Conservation (phyloP, 2,113 vertebrate genomes). For the Lucifuga dentata region DNA sequence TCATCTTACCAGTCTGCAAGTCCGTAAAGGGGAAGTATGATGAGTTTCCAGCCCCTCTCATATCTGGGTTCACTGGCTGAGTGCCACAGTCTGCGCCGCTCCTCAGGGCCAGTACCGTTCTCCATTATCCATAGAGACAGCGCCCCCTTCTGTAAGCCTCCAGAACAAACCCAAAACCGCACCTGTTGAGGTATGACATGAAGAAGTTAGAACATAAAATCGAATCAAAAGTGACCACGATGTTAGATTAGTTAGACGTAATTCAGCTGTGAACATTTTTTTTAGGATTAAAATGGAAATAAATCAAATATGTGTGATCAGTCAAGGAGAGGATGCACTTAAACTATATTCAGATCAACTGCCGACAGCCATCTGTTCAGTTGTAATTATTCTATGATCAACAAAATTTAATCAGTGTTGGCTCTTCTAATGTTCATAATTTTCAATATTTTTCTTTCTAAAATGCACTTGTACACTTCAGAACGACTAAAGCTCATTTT, state of each 20-base stretch:
- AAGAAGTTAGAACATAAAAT: background rate
- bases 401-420: conserved; percentile 48
- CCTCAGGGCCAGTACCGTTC: conserved; percentile 91
- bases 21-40: conserved; percentile 86
- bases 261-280: too few relatives aligned
- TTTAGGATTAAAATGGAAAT: too few relatives aligned
- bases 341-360: conserved; percentile 43
- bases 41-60: conserved; percentile 87
- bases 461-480: conserved; percentile 32
- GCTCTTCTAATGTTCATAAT: conserved; percentile 19
- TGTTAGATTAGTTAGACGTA: too few relatives aligned
- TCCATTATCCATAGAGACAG: conserved; percentile 89
- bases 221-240: background rate
- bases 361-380: conserved; percentile 52
- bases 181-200: conserved; percentile 80
- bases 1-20: conserved; percentile 89
- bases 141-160: conserved; percentile 83
- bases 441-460: conserved; percentile 40
- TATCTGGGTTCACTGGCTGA: conserved; percentile 78
- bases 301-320: conserved; percentile 22
- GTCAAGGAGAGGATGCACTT: conserved; percentile 27
- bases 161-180: conserved; percentile 89
- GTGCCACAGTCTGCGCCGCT: conserved; percentile 86
- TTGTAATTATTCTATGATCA: conserved; percentile 60
- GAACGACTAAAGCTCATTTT: too few relatives aligned